Base-by-base conservation (phyloP, 2,888 invertebrate species). In the Plutella xylostella region DNA sequence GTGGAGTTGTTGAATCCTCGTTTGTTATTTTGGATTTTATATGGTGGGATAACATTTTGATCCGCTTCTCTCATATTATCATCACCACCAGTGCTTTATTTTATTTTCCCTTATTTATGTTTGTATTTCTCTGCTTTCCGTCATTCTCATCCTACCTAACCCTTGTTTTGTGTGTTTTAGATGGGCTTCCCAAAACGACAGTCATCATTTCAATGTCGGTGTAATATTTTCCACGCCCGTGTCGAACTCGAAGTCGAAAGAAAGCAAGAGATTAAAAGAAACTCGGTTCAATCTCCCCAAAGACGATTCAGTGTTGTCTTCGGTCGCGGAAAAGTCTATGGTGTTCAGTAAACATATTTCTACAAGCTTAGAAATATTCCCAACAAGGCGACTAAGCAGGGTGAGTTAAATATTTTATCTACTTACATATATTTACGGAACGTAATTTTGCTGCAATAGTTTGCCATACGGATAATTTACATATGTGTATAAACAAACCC, bases 141-240 rank as follows among this genome's bases (percentile, higher is more conserved):
- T n/a, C n/a, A n/a, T n/a, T n/a, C n/a, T n/a, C n/a, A n/a, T n/a
- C n/a, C n/a, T n/a, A n/a, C n/a, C n/a, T n/a, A n/a, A n/a, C n/a
- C n/a, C n/a, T n/a, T n/a, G n/a, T n/a, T n/a, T n/a, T n/a, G n/a
- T n/a, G n/a, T n/a, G n/a, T 58, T 60, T 21, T 53, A 86, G 88
- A 53, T 88, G 88, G 63, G 76, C 74, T 1, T 88, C 88, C 3
- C 88, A 88, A 60, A 87, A 88, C 49, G 88, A 88, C 55, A 76
- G 85, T 54, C 74, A 87, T 35, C 79, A 87, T 51, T 79, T 85
- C 38, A 82, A 85, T 52, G 86, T 86, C 1, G 90, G 92, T 51
- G 91, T 93, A 0, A 92, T 92, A 49, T 92, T 93, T 59, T 93
- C 93, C 4, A 93, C 93, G 2, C 93, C 93, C 1, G 92, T 93